A percentile compares a stretch with the other conserved stretches of the same genome.
Evolutionary conservation across 2,797 vertebrate species (phyloP).

Genomic region (Passerculus sandwichensis): DNA sequence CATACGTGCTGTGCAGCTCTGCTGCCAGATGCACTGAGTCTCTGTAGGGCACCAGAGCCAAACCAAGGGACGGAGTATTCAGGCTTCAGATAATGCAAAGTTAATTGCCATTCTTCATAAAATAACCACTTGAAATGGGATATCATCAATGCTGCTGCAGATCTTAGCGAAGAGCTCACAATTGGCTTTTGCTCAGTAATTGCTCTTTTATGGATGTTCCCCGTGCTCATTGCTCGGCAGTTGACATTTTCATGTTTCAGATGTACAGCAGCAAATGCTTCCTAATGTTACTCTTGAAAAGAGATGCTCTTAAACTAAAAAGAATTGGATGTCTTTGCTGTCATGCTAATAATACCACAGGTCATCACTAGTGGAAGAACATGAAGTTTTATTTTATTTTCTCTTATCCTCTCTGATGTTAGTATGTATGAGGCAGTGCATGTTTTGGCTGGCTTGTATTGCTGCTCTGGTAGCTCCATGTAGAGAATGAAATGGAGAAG

Average conservation of each 20-base stretch:
- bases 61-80: not conserved
- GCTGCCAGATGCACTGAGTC: not conserved
- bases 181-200: constrained; percentile 18
- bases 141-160: not conserved
- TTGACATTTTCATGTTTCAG: not conserved
- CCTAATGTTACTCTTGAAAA: not conserved
- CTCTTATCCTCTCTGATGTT: not conserved
- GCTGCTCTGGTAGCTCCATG: not conserved
- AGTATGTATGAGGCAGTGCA: not conserved
- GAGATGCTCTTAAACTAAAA: constrained; percentile 27
- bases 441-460: not conserved
- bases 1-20: not conserved
- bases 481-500: not conserved
- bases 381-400: constrained; percentile 8
- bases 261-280: not conserved
- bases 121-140: constrained; percentile 39
- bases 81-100: constrained; percentile 3
- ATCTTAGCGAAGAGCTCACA: not conserved
- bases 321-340: constrained; percentile 22
- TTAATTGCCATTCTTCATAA: constrained; percentile 36
- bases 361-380: not conserved
- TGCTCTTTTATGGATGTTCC: constrained; percentile 4
- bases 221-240: not conserved
- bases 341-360: not conserved
- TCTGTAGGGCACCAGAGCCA: not conserved